phyloP scores from a whole-genome alignment of 1,140 invertebrate species.

The Chelonus insularis region DNA sequence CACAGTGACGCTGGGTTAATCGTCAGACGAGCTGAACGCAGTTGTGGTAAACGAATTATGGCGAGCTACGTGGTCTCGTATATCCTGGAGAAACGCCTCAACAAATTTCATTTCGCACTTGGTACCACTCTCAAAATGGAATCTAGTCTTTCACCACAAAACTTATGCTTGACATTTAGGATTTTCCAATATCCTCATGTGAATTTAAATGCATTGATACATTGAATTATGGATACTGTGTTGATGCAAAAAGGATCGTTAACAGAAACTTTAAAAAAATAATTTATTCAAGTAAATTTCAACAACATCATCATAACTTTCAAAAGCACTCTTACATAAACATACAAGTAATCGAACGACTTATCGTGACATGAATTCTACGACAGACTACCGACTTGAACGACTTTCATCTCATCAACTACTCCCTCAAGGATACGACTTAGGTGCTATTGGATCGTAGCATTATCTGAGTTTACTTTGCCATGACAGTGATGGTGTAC shows the following conservation, averaged over 20 bases:
- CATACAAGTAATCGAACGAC: not conserved
- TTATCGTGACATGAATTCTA: slow-evolving; percentile 5
- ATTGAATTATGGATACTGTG: no score
- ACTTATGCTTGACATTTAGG: not conserved
- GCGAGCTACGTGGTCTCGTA: slow-evolving; percentile 17
- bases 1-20: slow-evolving; percentile 22
- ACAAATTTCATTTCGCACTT: slow-evolving; percentile 23
- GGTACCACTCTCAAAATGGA: not conserved
- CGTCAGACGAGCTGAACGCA: slow-evolving; percentile 20
- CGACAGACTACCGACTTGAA: not conserved
- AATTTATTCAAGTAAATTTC: not conserved
- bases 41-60: slow-evolving; percentile 27
- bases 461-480: not conserved
- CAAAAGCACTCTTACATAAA: not conserved
- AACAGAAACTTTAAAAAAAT: no score
- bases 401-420: slow-evolving; percentile 11
- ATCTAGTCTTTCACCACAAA: not conserved
- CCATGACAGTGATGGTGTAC: not conserved
- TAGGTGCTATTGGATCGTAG: not conserved
- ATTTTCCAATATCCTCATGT: not conserved
- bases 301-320: no score
- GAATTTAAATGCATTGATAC: not conserved
- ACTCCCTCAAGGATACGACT: not conserved
- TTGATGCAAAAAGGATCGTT: no score
- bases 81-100: slow-evolving; percentile 11